phyloP scores from a whole-genome alignment of 2,113 vertebrate species.

The Lepus americanus region DNA sequence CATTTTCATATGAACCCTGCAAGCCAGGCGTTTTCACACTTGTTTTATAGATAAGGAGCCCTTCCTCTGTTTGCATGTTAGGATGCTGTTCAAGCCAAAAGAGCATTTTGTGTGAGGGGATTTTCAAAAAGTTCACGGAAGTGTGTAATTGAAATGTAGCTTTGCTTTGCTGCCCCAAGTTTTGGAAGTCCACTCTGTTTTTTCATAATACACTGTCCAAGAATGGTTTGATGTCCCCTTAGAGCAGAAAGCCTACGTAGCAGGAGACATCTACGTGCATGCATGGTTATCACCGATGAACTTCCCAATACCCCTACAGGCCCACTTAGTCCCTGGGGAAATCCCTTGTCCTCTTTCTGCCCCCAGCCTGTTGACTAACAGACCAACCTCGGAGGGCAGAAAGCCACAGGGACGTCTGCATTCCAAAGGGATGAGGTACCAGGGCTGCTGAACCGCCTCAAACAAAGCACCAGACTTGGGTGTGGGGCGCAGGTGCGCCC shows the following conservation, averaged over 20 bases:
- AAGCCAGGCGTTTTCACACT: not conserved
- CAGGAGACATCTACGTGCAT: rapidly evolving
- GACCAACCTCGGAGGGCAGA: not conserved
- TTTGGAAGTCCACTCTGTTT: too few species aligned
- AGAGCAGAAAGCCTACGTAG: not conserved
- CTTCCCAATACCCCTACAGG: not conserved
- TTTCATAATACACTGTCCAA: too few species aligned
- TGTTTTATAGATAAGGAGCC: not conserved
- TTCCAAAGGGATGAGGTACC: not conserved
- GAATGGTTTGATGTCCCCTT: too few species aligned
- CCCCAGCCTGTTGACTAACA: not conserved
- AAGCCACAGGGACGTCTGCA: not conserved
- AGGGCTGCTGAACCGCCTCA: not conserved
- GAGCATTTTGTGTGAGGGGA: not conserved
- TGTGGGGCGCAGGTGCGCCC: rapidly evolving
- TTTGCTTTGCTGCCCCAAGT: too few species aligned
- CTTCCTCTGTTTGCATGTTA: not conserved
- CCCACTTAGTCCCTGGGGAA: not conserved
- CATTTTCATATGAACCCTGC: not conserved
- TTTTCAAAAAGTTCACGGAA: too few species aligned
- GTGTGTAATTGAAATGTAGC: too few species aligned
- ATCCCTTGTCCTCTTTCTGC: not conserved
- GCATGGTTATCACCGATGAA: not conserved
- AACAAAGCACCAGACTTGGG: not conserved
- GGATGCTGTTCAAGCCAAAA: not conserved